Evolutionary conservation across 2,113 vertebrate genomes (phyloP), one percentile per base, ranked within the genome.

Genomic region (Trinectes maculatus): DNA sequence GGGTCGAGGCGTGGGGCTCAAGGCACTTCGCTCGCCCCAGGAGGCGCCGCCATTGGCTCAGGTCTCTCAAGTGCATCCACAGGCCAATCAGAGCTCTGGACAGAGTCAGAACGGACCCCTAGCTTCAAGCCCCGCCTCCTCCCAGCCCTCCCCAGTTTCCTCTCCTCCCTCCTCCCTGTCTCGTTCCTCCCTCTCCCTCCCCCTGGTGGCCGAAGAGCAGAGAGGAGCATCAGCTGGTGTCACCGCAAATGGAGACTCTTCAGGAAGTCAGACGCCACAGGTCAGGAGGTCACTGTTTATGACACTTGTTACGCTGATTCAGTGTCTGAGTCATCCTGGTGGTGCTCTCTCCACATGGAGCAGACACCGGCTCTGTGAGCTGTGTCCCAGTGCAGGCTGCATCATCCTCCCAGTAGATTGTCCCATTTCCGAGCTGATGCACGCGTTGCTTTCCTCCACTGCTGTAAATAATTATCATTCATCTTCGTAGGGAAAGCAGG

Each of bases 1-100:
- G 67, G 92, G 60, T 44, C 84, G 85, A 2, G 88, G 85, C 24
- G 91, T 87, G 1, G 77, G 93, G 18, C 88, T 94, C 0, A 91
- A 88, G 93, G 49, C 87, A 8, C 83, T 93, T 59, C 85, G 89
- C 78, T 89, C 85, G 46, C 93, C 82, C 52, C 91, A 49, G 65
- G 91, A 69, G 74, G 83, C 86, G 0, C 83, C 81, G 3, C 79
- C 85, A 0, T 15, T 77, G 63, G 72, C 86, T 22, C 88, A 88
- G 76, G 82, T 88, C 19, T 86, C 90, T n/a, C 87, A 86, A 26
- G 83, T 87, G 51, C 84, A 84, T 5, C 85, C 85, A 0, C 85
- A 85, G 68, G 57, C 80, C 83, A 87, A 83, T 80, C 88, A 84
- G 7, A 83, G 64, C 74, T 71, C 80, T 0, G 75, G 33, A 19